Base-by-base conservation (phyloP, 2,888 invertebrate genomes). In the Philereme transversata region DNA sequence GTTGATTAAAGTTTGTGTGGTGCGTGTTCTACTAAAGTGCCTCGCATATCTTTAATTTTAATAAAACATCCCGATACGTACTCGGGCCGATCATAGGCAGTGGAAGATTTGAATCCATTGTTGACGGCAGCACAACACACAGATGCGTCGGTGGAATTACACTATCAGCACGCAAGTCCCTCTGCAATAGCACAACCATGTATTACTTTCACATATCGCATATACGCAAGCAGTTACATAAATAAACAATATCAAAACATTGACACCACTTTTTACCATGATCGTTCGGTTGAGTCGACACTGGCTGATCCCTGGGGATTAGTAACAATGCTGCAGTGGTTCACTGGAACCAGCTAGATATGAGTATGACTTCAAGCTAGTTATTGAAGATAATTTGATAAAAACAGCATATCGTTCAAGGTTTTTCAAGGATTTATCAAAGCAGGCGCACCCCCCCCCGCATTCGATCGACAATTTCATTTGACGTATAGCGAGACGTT, bases 51-150 rank as follows among this genome's bases (percentile, higher is more conserved):
- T 35, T 40, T 5, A 22, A 22, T 22, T 22, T 22, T 22, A 22
- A 57, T 45, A 59, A 59, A 44, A 57, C 47, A 60, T 51, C 40
- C 4, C 52, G 43, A 57, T 68, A 81, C 89, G 80, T 73, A 91
- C 90, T 86, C 68, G 88, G 78, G 64, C 88, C 88, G 63, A 87
- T 78, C 74, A 86, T 88, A 36, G 87, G 82, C 48, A 89, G 86
- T 63, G 89, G 86, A 77, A 87, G 74, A 72, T 72, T 84, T 51
- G 74, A 69, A 8, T 87, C 88, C 66, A 84, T 76, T 7, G 84
- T 68, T 9, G 83, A 70, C 38, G 91, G 90, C 68, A 92, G 74
- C 66, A 92, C 86, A 57, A 91, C 90, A 72, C 89, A 79, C 44
- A 92, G 78, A 63, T 90, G 90, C 55, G 85, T 78, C 69, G 88